Evolutionary conservation across 2,113 vertebrate species (phyloP), one percentile per base, ranked within the genome.

Genomic region (Choloepus hoffmanni): DNA sequence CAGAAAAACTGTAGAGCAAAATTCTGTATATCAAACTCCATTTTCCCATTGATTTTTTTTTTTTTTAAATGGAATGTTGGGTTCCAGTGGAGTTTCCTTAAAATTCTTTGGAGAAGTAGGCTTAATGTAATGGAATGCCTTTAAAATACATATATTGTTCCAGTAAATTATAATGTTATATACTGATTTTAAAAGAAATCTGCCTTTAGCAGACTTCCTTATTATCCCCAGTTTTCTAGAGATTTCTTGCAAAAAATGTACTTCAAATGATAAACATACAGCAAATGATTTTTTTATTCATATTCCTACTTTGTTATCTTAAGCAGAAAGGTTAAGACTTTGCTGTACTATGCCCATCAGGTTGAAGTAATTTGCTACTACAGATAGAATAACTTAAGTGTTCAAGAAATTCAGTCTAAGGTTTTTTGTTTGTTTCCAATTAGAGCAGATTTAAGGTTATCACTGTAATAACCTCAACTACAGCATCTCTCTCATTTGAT

Each of bases 31-130:
- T 96, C 36, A 78, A 58, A 65, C 40, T 89, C 24, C 30, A 84
- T 95, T 96, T 92, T 72, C 40, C 36, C 33, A 53, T 43, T 94
- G 33, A 90, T 82, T 87, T 89, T 76, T 36, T 36, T 36, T 36
- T 30, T 53, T 89, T 96, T 96, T 68, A 93, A 90, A 95, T 96
- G 70, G 21, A 90, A 63, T 81, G 14, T 90, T 92, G 70, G 23
- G 24, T 95, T 89, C 83, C 62, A 85, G 3, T 77, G 45, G 24
- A 82, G 40, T 90, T 79, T 93, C 23, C 90, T 96, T 88, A 82
- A 94, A 83, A 30, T 87, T 24, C 7, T 11, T 26, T 93, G 45
- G 60, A 90, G 45, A 89, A 83, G 13, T 92, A 83, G 30, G 50
- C 8, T 92, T 96, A 30, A 72, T 89, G 73, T 79, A 81, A 84